Conservation (phyloP, 2,113 vertebrate species). For the Butastur rufipennis region DNA sequence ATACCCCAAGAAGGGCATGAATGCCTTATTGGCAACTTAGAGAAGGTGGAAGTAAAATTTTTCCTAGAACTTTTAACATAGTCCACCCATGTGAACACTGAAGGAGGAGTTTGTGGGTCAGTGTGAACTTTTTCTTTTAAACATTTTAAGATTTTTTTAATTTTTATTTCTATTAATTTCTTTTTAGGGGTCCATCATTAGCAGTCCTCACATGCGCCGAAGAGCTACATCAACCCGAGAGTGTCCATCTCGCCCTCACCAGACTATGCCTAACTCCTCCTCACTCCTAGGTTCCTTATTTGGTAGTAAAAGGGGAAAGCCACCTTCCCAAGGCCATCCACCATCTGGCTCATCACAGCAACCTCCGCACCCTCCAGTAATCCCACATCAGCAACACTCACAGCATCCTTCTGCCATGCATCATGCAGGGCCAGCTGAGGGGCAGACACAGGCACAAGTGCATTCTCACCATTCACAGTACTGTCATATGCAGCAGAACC, state of each 20-base stretch:
- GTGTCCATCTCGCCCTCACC: constrained; percentile 89
- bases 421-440: constrained; percentile 76
- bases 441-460: constrained; percentile 69
- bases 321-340: constrained; percentile 77
- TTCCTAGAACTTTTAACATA: neutral
- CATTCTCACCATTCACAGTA: constrained; percentile 84
- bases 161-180: constrained; percentile 81
- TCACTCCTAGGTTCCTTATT: constrained; percentile 94
- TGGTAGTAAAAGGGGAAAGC: constrained; percentile 86
- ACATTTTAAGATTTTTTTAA: constrained; percentile 72
- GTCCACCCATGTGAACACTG: constrained; percentile 12
- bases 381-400: constrained; percentile 72
- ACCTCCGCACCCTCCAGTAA: constrained; percentile 77
- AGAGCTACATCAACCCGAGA: constrained; percentile 90
- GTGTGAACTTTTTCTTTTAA: constrained; percentile 57
- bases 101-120: constrained; percentile 65
- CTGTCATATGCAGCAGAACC: constrained; percentile 88
- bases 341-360: constrained; percentile 69
- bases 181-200: constrained; percentile 99
- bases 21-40: neutral
- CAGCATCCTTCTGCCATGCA: constrained; percentile 76
- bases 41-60: neutral
- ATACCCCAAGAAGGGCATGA: neutral
- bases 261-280: constrained; percentile 89
- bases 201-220: constrained; percentile 92